Evolutionary conservation across 2,797 vertebrate species (phyloP), one percentile per base, ranked within the genome.

Genomic region (Acanthurus lineatus): DNA sequence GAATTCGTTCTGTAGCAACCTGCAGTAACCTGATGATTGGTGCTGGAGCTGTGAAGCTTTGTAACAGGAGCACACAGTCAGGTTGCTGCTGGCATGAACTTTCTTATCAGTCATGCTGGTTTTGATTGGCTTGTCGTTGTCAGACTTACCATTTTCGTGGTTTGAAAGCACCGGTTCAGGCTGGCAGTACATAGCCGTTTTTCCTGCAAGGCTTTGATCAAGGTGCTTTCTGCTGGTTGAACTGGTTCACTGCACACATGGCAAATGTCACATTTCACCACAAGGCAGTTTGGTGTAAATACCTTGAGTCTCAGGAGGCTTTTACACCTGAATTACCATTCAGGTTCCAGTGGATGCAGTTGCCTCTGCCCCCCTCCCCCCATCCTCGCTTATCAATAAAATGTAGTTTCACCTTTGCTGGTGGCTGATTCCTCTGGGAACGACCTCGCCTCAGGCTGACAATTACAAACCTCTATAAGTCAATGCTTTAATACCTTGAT

Each of bases 311-410:
- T 74, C 79, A 2, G 12, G 49, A 54, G 74, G 22, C 19, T 81
- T 80, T 86, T 62, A 67, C 64, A 53, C 67, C 74, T 79, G 58
- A 88, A 78, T 79, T 63, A 81, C 73, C 71, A 78, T 51, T 82
- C 59, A 76, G 63, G 70, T 69, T 82, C 76, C 67, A 82, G 71
- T 79, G 68, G 73, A 75, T 74, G 77, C 70, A 83, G 69, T 66
- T 73, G 25, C 56, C 52, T 22, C 20, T 25, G 48, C 54, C 51
- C 45, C 48, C 52, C 12, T 56, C 45, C 48, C 52, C 15, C 56
- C 22, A 1, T 28, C 22, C 48, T 45, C 54, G 3, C 64, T 69
- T 58, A 69, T 92, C 88, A 83, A 91, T 88, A 84, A 81, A 73
- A 69, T 38, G 60, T 74, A 32, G 76, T 86, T 89, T 85, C 79